Conservation (phyloP, 2,888 invertebrate species). For the Drosophila infuscata region DNA sequence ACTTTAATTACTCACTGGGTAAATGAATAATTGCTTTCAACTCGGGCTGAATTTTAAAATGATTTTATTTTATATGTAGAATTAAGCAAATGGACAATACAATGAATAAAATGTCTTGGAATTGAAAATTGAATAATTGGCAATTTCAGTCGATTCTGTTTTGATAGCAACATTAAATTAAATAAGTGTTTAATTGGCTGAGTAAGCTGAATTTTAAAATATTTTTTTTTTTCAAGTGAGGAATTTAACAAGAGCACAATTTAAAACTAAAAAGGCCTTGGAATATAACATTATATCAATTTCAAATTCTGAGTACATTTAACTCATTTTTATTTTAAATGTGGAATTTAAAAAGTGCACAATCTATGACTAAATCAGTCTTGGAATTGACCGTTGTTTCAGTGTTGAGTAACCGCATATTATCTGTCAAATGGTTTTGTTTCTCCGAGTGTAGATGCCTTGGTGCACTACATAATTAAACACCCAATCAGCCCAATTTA, state of each 20-base stretch:
- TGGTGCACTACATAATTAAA: constrained; percentile 45
- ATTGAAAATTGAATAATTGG: background rate
- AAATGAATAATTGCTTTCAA: background rate
- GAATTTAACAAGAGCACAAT: background rate
- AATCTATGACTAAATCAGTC: background rate
- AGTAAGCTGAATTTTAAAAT: background rate
- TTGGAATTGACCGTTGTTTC: background rate
- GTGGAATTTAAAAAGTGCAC: background rate
- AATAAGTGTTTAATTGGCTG: background rate
- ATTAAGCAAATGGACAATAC: no score
- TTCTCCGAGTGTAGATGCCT: constrained; percentile 5
- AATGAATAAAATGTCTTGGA: background rate
- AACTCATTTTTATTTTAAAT: background rate
- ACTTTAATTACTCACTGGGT: background rate
- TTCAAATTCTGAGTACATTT: background rate
- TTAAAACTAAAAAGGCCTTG: background rate
- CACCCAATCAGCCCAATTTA: constrained; percentile 34
- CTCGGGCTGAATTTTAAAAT: background rate
- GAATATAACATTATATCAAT: background rate
- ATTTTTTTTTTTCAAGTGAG: background rate
- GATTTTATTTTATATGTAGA: background rate
- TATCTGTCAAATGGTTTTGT: background rate
- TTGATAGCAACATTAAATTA: background rate
- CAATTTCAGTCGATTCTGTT: background rate
- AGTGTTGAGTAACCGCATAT: background rate